These are phyloP conservation scores for Diuraphis noxia DNA, from an alignment of 1,140 invertebrate species.

Conservation along the genomic window DNA sequence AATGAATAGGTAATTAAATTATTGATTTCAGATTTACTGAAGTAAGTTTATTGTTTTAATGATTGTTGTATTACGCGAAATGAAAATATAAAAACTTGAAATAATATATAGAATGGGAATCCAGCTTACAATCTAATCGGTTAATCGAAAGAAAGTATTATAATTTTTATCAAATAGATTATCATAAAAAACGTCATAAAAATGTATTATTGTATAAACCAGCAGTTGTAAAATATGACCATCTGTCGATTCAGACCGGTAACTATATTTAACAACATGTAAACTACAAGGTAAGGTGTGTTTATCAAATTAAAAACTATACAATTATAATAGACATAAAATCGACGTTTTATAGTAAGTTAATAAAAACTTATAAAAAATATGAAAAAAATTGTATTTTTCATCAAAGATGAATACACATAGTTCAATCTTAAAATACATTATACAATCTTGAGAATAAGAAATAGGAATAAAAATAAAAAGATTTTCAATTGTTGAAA, in stretches of 20 bases:
- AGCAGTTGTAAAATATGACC: not conserved
- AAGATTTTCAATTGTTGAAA: no score
- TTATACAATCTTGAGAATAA: no score
- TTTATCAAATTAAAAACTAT: not conserved
- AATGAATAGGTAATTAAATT: not conserved
- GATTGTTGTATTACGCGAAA: not conserved
- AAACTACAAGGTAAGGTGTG: not conserved
- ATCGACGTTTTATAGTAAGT: not conserved
- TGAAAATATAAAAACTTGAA: not conserved
- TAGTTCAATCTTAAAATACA: no score
- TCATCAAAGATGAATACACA: no score
- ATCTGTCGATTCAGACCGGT: not conserved
- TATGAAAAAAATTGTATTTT: no score
- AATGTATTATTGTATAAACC: not conserved
- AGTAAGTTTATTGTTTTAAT: not conserved
- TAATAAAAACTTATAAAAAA: no score
- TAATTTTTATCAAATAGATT: not conserved
- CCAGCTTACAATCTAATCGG: not conserved
- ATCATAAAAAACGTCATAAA: not conserved
- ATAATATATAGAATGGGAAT: not conserved
- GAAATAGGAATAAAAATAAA: no score
- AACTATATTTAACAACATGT: not conserved
- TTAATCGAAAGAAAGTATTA: not conserved
- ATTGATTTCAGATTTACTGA: not conserved
- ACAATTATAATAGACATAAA: not conserved